A percentile compares a stretch with the other conserved stretches of the same genome.
phyloP scores from a whole-genome alignment of 2,888 invertebrate genomes.

The Ennomos quercinarius region DNA sequence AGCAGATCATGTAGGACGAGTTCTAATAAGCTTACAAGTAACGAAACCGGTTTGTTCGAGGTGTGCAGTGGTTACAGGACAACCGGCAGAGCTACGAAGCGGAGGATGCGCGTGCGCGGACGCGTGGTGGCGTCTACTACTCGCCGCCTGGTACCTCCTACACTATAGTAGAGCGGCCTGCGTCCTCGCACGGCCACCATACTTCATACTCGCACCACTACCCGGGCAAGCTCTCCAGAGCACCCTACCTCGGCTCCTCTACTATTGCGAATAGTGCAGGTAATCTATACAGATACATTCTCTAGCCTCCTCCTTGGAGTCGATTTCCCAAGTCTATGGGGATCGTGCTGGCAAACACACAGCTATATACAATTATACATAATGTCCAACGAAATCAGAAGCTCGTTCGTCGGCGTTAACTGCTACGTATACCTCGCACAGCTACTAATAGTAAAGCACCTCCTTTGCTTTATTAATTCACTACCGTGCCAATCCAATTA shows the following conservation, averaged over 20 bases:
- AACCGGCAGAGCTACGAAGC: slow-evolving; percentile 82
- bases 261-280: slow-evolving; percentile 84
- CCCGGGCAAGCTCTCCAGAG: slow-evolving; percentile 77
- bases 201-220: slow-evolving; percentile 85
- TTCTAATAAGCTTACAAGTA: background rate
- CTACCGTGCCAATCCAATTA: too few relatives aligned
- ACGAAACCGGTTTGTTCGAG: slow-evolving; percentile 45
- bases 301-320: too few relatives aligned
- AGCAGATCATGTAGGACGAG: too few relatives aligned
- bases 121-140: slow-evolving; percentile 91
- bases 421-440: too few relatives aligned
- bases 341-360: background rate
- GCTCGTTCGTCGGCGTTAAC: too few relatives aligned
- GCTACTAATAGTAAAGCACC: too few relatives aligned
- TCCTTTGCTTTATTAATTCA: too few relatives aligned
- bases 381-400: too few relatives aligned
- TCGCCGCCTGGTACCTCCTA: slow-evolving; percentile 95
- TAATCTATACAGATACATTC: slow-evolving; percentile 32
- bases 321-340: too few relatives aligned
- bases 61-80: slow-evolving; percentile 74
- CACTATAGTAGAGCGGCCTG: slow-evolving; percentile 93
- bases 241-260: slow-evolving; percentile 90
- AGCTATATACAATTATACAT: too few relatives aligned
- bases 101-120: slow-evolving; percentile 80
- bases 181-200: slow-evolving; percentile 89